These are phyloP conservation scores for Cotesia typhae DNA, from an alignment of 1,140 invertebrate species.

Conservation along the genomic window DNA sequence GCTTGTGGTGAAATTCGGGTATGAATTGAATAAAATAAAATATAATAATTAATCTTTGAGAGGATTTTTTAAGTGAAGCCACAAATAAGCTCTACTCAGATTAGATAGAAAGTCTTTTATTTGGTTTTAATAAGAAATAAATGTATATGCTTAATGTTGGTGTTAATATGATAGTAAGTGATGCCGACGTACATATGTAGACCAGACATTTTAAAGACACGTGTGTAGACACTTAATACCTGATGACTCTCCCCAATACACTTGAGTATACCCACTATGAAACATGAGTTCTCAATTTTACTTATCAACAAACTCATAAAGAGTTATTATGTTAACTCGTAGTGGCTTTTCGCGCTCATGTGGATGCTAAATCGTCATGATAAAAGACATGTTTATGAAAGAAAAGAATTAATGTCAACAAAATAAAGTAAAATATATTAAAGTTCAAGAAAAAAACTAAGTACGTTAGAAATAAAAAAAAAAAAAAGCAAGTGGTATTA, in stretches of 20 bases:
- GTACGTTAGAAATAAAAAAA: neutral
- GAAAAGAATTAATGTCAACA: slow-evolving; percentile 2
- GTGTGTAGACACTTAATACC: neutral
- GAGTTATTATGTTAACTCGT: neutral
- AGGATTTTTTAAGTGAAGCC: too few relatives aligned
- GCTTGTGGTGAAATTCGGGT: too few relatives aligned
- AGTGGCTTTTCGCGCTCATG: slow-evolving; percentile 22
- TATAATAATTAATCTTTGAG: too few relatives aligned
- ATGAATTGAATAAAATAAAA: too few relatives aligned
- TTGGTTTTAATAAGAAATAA: too few relatives aligned
- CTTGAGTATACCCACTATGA: neutral
- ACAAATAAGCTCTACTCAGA: too few relatives aligned
- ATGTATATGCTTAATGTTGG: too few relatives aligned
- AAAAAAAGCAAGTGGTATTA: slow-evolving; percentile 22
- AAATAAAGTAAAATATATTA: too few relatives aligned
- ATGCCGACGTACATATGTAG: too few relatives aligned
- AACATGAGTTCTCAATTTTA: slow-evolving; percentile 10
- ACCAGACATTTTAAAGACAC: too few relatives aligned
- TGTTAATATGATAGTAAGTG: too few relatives aligned
- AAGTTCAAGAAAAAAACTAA: neutral
- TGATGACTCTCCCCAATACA: neutral
- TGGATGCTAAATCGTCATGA: slow-evolving; percentile 25
- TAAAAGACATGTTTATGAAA: slow-evolving; percentile 4
- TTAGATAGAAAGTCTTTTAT: too few relatives aligned
- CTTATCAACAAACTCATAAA: slow-evolving; percentile 25